Evolutionary conservation across 2,113 vertebrate species (phyloP).

Genomic region (Ctenomys sociabilis): DNA sequence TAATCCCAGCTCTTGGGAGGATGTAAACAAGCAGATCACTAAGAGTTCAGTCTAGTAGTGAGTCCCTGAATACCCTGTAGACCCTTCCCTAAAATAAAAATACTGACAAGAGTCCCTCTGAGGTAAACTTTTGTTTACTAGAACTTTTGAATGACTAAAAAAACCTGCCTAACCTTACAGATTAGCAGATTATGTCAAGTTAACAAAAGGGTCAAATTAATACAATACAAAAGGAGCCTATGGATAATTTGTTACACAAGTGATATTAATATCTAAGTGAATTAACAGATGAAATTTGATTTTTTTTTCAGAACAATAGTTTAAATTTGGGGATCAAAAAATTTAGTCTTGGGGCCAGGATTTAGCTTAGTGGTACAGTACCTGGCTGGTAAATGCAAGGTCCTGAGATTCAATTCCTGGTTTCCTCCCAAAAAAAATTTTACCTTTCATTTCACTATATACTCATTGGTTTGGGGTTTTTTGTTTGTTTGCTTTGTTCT

Average conservation of each 20-base stretch:
- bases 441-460: neutral
- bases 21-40: no score
- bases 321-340: neutral
- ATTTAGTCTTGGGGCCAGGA: no score
- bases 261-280: neutral
- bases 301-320: neutral
- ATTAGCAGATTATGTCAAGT: neutral
- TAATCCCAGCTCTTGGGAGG: no score
- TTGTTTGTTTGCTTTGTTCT: no score
- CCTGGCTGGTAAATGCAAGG: no score
- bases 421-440: no score
- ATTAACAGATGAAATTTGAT: neutral
- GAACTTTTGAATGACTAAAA: neutral
- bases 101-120: neutral
- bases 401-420: no score
- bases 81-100: neutral
- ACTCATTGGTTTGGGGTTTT: neutral
- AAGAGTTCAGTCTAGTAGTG: no score
- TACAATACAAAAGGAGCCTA: neutral
- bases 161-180: neutral
- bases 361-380: no score
- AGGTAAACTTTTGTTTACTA: neutral
- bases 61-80: no score
- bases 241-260: neutral
- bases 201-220: slow-evolving; percentile 38